These are phyloP conservation scores for Hoplostethus atlanticus DNA, from an alignment of 2,797 vertebrate species.

Conservation along the genomic window DNA sequence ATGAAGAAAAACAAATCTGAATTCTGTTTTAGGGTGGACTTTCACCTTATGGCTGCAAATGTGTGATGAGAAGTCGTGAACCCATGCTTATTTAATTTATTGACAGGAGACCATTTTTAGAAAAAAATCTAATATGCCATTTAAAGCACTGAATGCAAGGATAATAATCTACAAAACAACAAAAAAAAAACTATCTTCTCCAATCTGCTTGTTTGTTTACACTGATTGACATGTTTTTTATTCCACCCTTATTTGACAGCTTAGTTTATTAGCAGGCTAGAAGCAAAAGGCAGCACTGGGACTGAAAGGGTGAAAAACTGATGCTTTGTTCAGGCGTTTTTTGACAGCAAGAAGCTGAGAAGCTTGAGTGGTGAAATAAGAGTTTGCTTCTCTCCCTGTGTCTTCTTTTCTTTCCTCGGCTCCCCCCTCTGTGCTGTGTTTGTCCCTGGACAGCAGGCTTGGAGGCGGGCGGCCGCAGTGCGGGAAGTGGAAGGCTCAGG, in stretches of 20 bases:
- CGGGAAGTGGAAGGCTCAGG: conserved; percentile 44
- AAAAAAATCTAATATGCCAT: not conserved
- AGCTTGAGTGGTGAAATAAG: conserved; percentile 50
- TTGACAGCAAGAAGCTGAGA: conserved; percentile 52
- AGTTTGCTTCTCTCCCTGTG: conserved; percentile 47
- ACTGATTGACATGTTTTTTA: conserved; percentile 1
- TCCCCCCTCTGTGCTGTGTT: conserved; percentile 40
- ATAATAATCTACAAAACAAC: not conserved
- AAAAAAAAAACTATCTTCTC: not conserved
- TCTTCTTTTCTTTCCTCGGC: conserved; percentile 42
- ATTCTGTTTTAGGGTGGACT: not conserved
- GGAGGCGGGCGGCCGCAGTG: conserved; percentile 45
- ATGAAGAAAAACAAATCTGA: not conserved
- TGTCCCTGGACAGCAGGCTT: conserved; percentile 57
- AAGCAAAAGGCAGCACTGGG: conserved; percentile 7
- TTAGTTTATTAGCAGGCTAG: not conserved
- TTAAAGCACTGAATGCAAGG: not conserved
- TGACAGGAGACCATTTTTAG: not conserved
- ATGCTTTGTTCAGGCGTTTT: conserved; percentile 44
- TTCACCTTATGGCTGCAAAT: conserved; percentile 3
- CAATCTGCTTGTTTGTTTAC: conserved; percentile 8
- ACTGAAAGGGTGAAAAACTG: conserved; percentile 4
- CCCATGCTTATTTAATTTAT: not conserved
- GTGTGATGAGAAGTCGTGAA: not conserved
- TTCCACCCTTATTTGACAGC: conserved; percentile 23